These are phyloP conservation scores for Pseudonaja textilis DNA, from an alignment of 2,113 vertebrate species.

Conservation along the genomic window DNA sequence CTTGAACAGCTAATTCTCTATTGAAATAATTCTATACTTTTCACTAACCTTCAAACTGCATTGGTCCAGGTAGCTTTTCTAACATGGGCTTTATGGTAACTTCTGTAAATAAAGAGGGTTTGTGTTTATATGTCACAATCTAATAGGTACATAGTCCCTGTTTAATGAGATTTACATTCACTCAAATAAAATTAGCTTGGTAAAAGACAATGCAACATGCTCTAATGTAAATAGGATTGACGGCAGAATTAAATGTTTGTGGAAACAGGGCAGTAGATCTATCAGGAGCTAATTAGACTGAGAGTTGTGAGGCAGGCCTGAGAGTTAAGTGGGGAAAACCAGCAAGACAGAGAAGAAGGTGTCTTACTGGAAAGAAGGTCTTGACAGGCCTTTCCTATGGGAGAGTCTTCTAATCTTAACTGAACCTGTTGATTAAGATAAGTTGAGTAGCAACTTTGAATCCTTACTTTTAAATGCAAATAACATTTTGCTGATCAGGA, in stretches of 20 bases:
- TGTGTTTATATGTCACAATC: constrained; percentile 67
- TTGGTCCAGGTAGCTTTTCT: constrained; percentile 65
- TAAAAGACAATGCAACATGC: constrained; percentile 79
- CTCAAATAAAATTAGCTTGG: constrained; percentile 79
- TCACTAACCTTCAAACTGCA: constrained; percentile 55
- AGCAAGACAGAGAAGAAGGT: constrained; percentile 53
- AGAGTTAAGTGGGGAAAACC: constrained; percentile 70
- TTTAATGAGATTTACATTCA: constrained; percentile 82
- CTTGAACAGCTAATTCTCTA: constrained; percentile 29
- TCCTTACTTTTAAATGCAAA: constrained; percentile 43
- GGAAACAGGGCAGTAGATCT: constrained; percentile 78
- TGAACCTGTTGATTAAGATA: constrained; percentile 60
- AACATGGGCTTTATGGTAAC: constrained; percentile 61
- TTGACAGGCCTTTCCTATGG: constrained; percentile 59
- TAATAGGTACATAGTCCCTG: constrained; percentile 76
- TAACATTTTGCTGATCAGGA: constrained; percentile 36
- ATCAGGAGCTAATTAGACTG: constrained; percentile 83
- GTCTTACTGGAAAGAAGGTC: constrained; percentile 70
- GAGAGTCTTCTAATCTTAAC: constrained; percentile 56
- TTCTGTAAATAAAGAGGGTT: constrained; percentile 64
- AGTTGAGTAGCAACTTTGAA: constrained; percentile 58
- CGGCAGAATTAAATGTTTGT: constrained; percentile 81
- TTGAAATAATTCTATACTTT: constrained; percentile 53
- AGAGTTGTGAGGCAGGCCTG: constrained; percentile 69
- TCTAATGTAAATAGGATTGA: constrained; percentile 78